Evolutionary conservation across 2,888 invertebrate genomes (phyloP), one percentile per base, ranked within the genome.

Genomic region (Epirrhoe alternata): DNA sequence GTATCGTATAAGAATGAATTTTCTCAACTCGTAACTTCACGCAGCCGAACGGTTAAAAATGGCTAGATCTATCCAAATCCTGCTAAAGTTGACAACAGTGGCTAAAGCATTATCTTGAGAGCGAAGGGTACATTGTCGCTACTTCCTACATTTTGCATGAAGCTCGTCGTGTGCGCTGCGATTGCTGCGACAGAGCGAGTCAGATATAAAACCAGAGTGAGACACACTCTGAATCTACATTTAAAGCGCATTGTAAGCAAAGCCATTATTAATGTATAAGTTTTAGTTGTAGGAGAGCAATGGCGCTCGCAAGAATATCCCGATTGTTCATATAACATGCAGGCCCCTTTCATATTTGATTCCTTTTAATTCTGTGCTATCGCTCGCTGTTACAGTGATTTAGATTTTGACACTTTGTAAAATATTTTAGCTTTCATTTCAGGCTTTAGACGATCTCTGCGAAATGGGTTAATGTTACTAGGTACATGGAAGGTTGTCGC

Each of bases 231-330:
- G 86, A 87, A 91, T 91, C 90, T 91, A 93, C 92, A 92, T 92
- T 92, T 93, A 92, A 92, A 93, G 92, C 91, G 89, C 92, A 92
- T 92, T 91, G 92, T 92, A 92, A 93, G 91, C 92, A 92, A 90
- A 86, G 84, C 86, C 87, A 92, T 93, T 93, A 92, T 89, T 92
- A 92, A 93, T 92, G 92, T 89, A 92, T 87, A 90, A 89, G 88
- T 90, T 92, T 92, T 91, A 92, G 92, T 91, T 91, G 88, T 89
- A 86, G 86, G 87, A 86, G 87, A 88, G 88, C 84, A 84, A 82
- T 79, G 86, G 86, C 85, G 87, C 86, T 86, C 85, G 86, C 84
- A 66, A 64, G 70, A 63, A 61, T 81, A 83, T 83, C 86, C 84
- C 89, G 83, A 85, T 85, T 86, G 83, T 87, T 90, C 91, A 92